Evolutionary conservation across 1,140 invertebrate species (phyloP).

Genomic region (Brachionus calyciflorus): DNA sequence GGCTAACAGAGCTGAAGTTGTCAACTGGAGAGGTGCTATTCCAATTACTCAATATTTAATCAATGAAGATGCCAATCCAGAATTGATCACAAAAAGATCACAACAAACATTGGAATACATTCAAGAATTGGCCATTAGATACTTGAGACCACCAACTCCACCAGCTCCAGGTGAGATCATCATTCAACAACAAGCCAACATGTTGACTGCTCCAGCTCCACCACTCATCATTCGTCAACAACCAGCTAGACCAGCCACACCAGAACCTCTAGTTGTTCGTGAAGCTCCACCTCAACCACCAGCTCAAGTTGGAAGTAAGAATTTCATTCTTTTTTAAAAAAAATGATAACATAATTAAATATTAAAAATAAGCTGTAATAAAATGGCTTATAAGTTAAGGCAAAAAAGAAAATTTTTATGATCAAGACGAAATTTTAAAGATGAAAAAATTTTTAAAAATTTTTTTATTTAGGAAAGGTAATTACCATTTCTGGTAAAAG

Average conservation of each 20-base stretch:
- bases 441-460: no score
- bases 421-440: no score
- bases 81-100: slow-evolving; percentile 7
- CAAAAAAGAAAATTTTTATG: no score
- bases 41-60: slow-evolving; percentile 40
- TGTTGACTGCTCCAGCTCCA: slow-evolving; percentile 41
- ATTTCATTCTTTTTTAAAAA: no score
- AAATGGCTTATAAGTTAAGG: no score
- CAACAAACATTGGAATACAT: slow-evolving; percentile 24
- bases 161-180: slow-evolving; percentile 45
- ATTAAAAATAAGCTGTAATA: no score
- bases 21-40: slow-evolving; percentile 37
- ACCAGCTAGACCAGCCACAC: slow-evolving; percentile 31
- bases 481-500: slow-evolving; percentile 21
- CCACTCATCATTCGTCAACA: slow-evolving; percentile 44
- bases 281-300: slow-evolving; percentile 46
- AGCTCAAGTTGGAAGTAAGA: background rate
- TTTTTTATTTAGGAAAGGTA: slow-evolving; percentile 3
- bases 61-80: slow-evolving; percentile 42
- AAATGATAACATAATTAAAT: no score
- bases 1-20: slow-evolving; percentile 30
- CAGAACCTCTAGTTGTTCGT: slow-evolving; percentile 42
- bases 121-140: slow-evolving; percentile 46
- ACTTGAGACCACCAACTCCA: slow-evolving; percentile 46
- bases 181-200: slow-evolving; percentile 20